phyloP scores from a whole-genome alignment of 2,797 vertebrate species.

The Tapera naevia region DNA sequence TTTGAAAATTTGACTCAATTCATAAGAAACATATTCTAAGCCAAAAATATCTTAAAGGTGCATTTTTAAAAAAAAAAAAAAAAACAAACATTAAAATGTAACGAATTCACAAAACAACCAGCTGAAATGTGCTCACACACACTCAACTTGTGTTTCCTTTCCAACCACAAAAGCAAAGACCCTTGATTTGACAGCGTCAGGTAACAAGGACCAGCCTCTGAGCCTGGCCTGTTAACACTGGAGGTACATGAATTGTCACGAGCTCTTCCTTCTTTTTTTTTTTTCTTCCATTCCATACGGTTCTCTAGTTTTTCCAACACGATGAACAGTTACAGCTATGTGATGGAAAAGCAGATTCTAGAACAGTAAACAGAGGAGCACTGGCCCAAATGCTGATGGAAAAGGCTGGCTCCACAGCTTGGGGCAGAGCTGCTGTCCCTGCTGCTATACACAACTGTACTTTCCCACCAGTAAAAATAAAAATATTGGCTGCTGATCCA shows the following conservation, averaged over 20 bases:
- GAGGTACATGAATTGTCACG: not conserved
- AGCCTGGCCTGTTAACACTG: not conserved
- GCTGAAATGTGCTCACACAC: not conserved
- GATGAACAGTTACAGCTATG: not conserved
- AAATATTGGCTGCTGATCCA: not conserved
- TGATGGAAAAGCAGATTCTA: not conserved
- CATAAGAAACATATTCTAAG: not conserved
- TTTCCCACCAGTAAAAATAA: not conserved
- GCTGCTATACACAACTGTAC: not conserved
- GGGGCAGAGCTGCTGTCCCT: not conserved
- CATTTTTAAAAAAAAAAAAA: not conserved
- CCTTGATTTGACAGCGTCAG: not conserved
- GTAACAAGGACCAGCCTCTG: not conserved
- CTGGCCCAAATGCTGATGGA: not conserved
- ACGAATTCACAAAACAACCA: not conserved
- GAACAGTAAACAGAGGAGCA: not conserved
- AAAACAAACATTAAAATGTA: rapidly evolving
- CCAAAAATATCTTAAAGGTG: not conserved
- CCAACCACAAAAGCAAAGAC: not conserved
- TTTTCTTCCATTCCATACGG: not conserved
- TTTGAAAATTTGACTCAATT: not conserved
- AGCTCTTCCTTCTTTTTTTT: not conserved
- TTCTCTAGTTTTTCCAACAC: not conserved
- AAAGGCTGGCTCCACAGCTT: not conserved
- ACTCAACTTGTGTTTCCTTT: not conserved